Percentiles rank a stretch among this genome's conserved stretches.
Conservation (phyloP, 2,113 vertebrate species). For the Theropithecus gelada region DNA sequence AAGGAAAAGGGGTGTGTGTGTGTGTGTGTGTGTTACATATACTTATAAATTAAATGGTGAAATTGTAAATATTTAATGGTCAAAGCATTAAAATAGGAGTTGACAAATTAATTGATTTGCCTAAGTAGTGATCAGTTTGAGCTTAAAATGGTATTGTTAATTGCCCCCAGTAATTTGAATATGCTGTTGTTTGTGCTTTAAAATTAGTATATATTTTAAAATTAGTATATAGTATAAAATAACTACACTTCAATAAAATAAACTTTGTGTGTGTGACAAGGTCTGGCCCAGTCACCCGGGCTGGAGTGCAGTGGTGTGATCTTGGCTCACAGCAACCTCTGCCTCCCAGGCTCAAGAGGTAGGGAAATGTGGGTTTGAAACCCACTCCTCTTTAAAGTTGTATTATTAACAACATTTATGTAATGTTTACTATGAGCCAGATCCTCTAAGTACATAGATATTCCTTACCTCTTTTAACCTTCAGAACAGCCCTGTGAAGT, state of each 20-base stretch:
- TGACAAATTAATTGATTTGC: not conserved
- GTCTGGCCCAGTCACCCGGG: too few species aligned
- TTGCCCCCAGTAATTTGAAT: not conserved
- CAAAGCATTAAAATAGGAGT: slow-evolving; percentile 20
- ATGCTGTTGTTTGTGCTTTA: not conserved
- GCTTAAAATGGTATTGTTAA: not conserved
- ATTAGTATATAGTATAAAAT: not conserved
- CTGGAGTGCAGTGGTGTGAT: too few species aligned
- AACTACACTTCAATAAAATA: not conserved
- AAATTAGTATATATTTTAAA: slow-evolving; percentile 31
- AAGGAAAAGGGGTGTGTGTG: not conserved
- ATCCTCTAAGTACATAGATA: not conserved
- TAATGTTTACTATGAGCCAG: not conserved
- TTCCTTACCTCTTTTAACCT: not conserved
- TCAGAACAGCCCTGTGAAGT: not conserved
- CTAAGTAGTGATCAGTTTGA: not conserved
- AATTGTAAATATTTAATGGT: not conserved
- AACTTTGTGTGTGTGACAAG: not conserved
- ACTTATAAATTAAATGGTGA: not conserved
- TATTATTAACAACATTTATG: not conserved
- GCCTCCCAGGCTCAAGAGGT: not conserved
- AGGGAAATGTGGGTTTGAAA: not conserved
- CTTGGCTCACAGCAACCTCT: too few species aligned
- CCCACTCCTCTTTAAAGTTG: not conserved
- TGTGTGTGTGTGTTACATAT: not conserved